Percentiles rank a stretch among this genome's conserved stretches.
Evolutionary conservation across 1,140 invertebrate species (phyloP).

Genomic region (Nebria ingens): DNA sequence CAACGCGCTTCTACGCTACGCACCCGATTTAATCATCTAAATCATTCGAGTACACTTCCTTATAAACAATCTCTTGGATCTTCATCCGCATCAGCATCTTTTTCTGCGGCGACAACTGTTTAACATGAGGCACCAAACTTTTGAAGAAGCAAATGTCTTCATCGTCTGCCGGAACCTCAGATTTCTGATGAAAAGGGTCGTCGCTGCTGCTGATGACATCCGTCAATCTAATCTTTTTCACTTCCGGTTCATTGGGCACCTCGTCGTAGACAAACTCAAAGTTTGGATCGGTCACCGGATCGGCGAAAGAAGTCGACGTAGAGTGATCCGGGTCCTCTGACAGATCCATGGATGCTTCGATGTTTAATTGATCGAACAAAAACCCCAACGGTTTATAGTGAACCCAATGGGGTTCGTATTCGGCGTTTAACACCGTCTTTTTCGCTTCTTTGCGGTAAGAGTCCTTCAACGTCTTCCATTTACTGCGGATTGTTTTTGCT

Average conservation of each 20-base stretch:
- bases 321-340: constrained; percentile 24
- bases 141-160: constrained; percentile 38
- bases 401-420: constrained; percentile 28
- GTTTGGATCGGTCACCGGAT: constrained; percentile 26
- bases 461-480: constrained; percentile 39
- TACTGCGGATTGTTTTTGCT: no score
- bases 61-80: constrained; percentile 37
- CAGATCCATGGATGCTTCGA: no score
- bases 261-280: constrained; percentile 35
- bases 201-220: neutral
- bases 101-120: constrained; percentile 33
- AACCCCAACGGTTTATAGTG: constrained; percentile 35
- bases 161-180: constrained; percentile 29
- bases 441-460: constrained; percentile 39
- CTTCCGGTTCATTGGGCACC: neutral
- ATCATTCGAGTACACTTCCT: constrained; percentile 29
- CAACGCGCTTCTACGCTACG: no score
- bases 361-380: constrained; percentile 35
- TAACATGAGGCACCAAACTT: constrained; percentile 36
- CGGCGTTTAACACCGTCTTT: constrained; percentile 28
- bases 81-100: constrained; percentile 38
- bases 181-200: constrained; percentile 28
- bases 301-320: neutral
- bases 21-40: no score
- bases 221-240: neutral